Evolutionary conservation across 2,888 invertebrate genomes (phyloP), one percentile per base, ranked within the genome.

Genomic region (Nasonia oneida): DNA sequence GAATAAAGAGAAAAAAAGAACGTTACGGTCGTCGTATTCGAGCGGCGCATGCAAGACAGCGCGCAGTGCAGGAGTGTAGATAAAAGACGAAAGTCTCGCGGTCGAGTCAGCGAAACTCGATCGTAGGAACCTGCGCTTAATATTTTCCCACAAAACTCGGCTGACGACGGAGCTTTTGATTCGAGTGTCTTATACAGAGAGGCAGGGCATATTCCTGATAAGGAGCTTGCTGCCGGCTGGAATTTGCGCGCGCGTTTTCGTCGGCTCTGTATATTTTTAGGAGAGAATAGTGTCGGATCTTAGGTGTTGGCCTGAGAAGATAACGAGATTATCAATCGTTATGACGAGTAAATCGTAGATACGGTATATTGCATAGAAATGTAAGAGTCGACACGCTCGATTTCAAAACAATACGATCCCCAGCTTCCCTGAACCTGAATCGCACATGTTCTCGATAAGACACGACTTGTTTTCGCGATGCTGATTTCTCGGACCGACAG

Each of bases 81-180:
- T 84, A 80, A 80, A 81, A 57, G 47, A 74, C 64, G 23, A 61
- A 8, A 10, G n/a, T 61, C 18, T 47, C 14, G 39, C 47, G 71
- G 80, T 15, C 4, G 1, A 73, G 86, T 85, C 83, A 83, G 87
- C 87, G 84, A 70, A 87, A 87, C 61, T 18, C 81, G 87, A 87
- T 81, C 87, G 83, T 76, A 85, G 82, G 87, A 85, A 87, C 87
- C 87, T 87, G 87, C 87, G 83, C 85, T 73, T 47, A 23, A 81
- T 57, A 83, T 87, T 87, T 87, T 87, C 87, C 85, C 87, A 87
- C 87, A 85, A 81, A 79, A 81, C 84, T 81, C 81, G 84, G 76
- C 81, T 81, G 84, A 81, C 81, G 71, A n/a, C n/a, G 82, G 78
- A 47, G 29, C 53, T 29, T 57, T 42, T 29, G 78, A 29, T 29